Conservation (phyloP, 2,888 invertebrate genomes). For the Dynastes hyllus region DNA sequence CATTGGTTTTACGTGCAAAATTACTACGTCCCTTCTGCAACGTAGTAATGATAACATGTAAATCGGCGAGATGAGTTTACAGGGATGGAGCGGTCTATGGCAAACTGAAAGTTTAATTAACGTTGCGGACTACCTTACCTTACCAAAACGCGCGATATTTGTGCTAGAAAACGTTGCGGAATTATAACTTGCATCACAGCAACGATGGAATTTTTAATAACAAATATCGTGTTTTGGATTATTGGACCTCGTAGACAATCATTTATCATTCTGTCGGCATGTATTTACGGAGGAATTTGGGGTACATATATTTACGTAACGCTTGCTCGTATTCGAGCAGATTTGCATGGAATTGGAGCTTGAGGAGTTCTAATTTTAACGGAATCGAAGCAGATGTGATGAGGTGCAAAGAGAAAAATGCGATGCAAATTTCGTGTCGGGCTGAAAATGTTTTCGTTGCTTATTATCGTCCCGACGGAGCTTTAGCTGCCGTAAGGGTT, state of each 20-base stretch:
- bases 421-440: no score
- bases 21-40: conserved; percentile 1
- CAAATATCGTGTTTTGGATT: neutral
- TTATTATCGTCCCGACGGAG: no score
- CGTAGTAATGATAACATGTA: conserved; percentile 20
- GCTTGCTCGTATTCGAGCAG: no score
- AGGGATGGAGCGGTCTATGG: neutral
- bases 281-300: no score
- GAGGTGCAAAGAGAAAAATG: neutral
- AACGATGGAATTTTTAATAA: neutral
- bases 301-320: no score
- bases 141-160: neutral
- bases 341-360: no score
- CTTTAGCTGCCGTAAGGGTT: no score
- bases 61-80: conserved; percentile 15
- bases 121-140: neutral
- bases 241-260: neutral
- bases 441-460: no score
- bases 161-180: neutral
- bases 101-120: conserved; percentile 33
- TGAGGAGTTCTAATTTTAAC: no score
- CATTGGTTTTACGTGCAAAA: conserved; percentile 22
- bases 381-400: neutral
- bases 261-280: no score
- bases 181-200: neutral